These are phyloP conservation scores for Tapirus terrestris DNA, from an alignment of 2,113 vertebrate species.

Conservation along the genomic window DNA sequence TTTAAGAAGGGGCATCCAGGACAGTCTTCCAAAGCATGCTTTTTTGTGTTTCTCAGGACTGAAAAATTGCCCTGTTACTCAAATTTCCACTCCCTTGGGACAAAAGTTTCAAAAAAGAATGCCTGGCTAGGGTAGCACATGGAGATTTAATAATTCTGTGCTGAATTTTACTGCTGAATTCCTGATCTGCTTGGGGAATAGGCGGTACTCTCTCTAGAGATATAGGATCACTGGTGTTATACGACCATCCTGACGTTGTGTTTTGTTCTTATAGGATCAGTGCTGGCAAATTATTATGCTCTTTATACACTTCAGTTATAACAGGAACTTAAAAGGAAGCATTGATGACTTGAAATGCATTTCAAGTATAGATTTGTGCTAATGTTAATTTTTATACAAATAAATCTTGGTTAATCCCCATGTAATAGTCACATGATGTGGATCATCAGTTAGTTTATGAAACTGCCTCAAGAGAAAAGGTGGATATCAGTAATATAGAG, in stretches of 20 bases:
- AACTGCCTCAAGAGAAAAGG: neutral
- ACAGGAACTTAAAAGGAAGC: neutral
- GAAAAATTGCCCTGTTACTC: neutral
- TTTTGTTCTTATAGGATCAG: neutral
- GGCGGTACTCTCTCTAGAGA: accelerated
- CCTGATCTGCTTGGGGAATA: neutral
- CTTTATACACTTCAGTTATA: neutral
- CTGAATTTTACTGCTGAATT: neutral
- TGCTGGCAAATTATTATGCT: neutral
- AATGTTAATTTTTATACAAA: neutral
- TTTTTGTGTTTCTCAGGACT: neutral
- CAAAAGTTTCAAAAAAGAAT: neutral
- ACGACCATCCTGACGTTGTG: accelerated
- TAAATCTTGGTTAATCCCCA: neutral
- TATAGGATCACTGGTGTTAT: accelerated
- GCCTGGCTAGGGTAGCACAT: accelerated
- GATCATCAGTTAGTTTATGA: neutral
- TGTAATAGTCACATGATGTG: neutral
- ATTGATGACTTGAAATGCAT: neutral
- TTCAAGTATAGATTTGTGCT: neutral
- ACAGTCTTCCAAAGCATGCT: neutral
- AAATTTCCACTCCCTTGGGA: neutral
- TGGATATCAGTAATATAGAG: neutral
- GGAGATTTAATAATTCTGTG: neutral
- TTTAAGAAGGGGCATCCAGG: neutral